phyloP scores from a whole-genome alignment of 2,888 invertebrate genomes.

The Drosophila quinaria region DNA sequence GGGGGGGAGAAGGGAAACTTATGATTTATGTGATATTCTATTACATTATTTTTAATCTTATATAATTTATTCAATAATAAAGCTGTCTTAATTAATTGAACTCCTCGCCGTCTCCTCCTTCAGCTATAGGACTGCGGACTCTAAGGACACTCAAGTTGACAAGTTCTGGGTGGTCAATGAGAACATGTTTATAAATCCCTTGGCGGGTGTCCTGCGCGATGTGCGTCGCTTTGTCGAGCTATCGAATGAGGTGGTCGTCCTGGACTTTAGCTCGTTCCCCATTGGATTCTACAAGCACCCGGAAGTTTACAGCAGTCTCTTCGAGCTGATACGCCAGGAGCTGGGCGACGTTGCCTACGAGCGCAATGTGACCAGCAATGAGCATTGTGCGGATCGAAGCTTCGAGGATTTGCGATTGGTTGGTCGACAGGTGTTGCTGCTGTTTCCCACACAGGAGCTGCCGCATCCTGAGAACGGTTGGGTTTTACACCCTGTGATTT shows the following conservation, averaged over 20 bases:
- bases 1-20: too few relatives aligned
- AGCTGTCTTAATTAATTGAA: too few relatives aligned
- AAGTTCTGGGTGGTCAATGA: constrained; percentile 85
- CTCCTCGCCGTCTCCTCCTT: too few relatives aligned
- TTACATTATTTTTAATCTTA: too few relatives aligned
- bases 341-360: constrained; percentile 86
- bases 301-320: constrained; percentile 86
- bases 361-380: constrained; percentile 59
- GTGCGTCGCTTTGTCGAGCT: constrained; percentile 89
- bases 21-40: too few relatives aligned
- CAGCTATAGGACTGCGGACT: constrained; percentile 70
- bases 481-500: background rate
- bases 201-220: constrained; percentile 89
- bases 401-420: constrained; percentile 87
- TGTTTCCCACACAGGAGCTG: constrained; percentile 86
- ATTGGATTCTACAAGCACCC: constrained; percentile 85
- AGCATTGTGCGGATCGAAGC: constrained; percentile 86
- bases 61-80: too few relatives aligned
- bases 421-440: constrained; percentile 87
- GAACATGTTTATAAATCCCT: constrained; percentile 87
- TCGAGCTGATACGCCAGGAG: constrained; percentile 86
- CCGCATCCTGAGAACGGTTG: constrained; percentile 85
- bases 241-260: constrained; percentile 90
- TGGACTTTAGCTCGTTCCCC: constrained; percentile 94
- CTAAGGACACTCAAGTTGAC: constrained; percentile 50